These are phyloP conservation scores for Phataginus tricuspis DNA, from an alignment of 2,797 vertebrate species.

Conservation along the genomic window DNA sequence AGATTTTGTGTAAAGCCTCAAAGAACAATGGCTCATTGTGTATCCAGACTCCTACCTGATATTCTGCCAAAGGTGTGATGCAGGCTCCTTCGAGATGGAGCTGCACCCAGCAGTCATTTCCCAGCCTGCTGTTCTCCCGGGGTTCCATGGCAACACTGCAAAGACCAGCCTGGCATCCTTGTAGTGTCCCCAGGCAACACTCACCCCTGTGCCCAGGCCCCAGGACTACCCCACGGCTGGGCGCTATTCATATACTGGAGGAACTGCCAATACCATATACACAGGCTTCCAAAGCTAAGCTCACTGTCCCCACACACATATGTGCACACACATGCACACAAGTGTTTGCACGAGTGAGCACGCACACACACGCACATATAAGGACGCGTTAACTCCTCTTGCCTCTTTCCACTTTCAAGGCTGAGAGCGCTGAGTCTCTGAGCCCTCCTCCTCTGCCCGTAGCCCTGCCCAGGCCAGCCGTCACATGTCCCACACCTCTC, in stretches of 20 bases:
- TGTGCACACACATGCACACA: no score
- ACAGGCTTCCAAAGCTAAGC: neutral
- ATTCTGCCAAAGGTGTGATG: constrained; percentile 80
- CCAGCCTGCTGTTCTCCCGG: constrained; percentile 74
- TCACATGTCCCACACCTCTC: neutral
- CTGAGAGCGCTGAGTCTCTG: neutral
- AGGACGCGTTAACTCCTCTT: neutral
- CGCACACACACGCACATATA: no score
- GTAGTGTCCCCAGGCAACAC: neutral
- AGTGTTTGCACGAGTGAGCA: accelerated
- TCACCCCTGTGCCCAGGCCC: neutral
- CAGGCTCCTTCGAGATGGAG: constrained; percentile 74
- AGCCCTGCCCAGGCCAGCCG: neutral
- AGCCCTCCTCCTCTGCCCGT: neutral
- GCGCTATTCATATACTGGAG: neutral
- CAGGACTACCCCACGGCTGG: neutral
- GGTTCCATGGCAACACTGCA: constrained; percentile 74
- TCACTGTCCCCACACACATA: no score
- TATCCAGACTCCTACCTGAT: constrained; percentile 77
- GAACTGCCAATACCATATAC: neutral
- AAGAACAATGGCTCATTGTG: constrained; percentile 81
- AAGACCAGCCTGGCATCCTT: neutral
- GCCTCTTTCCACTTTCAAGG: neutral
- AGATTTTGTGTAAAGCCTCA: constrained; percentile 75
- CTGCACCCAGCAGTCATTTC: constrained; percentile 79